Conservation (phyloP, 2,797 vertebrate genomes). For the Girardinus metallicus region DNA sequence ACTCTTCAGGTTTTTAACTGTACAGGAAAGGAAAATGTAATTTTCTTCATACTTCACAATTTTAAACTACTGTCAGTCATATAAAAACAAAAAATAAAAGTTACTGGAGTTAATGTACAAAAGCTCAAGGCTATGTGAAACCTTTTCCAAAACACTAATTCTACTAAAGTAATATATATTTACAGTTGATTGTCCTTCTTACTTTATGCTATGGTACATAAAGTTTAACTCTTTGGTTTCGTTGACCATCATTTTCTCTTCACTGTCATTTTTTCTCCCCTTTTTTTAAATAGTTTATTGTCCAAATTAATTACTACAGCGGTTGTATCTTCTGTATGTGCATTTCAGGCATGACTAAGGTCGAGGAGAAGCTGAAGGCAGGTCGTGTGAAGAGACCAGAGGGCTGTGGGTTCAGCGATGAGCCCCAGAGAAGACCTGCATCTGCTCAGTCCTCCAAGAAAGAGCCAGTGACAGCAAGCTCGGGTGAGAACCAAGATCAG, state of each 20-base stretch:
- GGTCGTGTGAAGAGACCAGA: slow-evolving; percentile 87
- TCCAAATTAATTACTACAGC: slow-evolving; percentile 28
- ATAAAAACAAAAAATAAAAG: background rate
- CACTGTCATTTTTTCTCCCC: background rate
- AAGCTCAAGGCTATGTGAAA: background rate
- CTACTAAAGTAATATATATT: background rate
- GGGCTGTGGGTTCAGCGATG: slow-evolving; percentile 77
- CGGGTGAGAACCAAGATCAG: slow-evolving; percentile 58
- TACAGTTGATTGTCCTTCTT: background rate
- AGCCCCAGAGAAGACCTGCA: slow-evolving; percentile 83
- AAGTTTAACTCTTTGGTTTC: slow-evolving; percentile 31
- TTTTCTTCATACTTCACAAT: background rate
- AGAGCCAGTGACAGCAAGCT: slow-evolving; percentile 71
- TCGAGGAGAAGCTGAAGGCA: slow-evolving; percentile 93
- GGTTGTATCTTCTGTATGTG: slow-evolving; percentile 5
- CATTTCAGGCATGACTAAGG: slow-evolving; percentile 89
- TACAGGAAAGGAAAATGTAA: background rate
- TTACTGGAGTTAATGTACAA: background rate
- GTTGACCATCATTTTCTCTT: slow-evolving; percentile 27
- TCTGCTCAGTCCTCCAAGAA: slow-evolving; percentile 77
- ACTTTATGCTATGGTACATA: background rate
- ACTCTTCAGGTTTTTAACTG: background rate
- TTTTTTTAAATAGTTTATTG: slow-evolving; percentile 8
- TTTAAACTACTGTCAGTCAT: background rate
- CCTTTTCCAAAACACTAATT: background rate